Base-by-base conservation (phyloP, 2,888 invertebrate genomes). In the Drosophila sordidula region DNA sequence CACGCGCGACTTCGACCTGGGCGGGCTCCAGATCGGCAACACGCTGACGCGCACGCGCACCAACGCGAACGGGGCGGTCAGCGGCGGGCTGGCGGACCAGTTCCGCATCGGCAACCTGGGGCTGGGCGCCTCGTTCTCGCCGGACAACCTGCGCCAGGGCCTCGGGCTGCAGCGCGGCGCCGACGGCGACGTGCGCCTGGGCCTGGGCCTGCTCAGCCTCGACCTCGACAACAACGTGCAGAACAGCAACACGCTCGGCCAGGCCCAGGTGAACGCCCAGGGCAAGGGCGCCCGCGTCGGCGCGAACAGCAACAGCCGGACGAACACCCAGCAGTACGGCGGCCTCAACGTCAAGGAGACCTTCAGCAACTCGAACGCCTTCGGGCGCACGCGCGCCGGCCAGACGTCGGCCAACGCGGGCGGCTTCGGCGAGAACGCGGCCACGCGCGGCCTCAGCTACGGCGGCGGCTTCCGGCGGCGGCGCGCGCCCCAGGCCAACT, bases 61-160 rank as follows among this genome's bases (percentile, higher is more conserved):
- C 4, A 70, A 83, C 8, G 84, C 86, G 4, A 90, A 91, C 61
- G 91, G 91, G 0, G 81, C 76, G 9, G 78, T 88, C 0, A 85
- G 90, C 0, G 84, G 77, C 3, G 70, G 91, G 9, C 3, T 90
- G 8, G 66, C 81, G 0, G 75, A 91, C 69, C 89, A 90, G 42
- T 75, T 92, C 32, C 88, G 91, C 46, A 51, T 92, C 12, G 92
- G 91, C 2, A 76, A 89, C 0, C 3, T 91, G 0, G 91, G 87
- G 0, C 41, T 92, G 6, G 91, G 90, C 0, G 85, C 90, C 3
- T 91, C 92, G 1, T 51, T 91, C 1, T 90, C 91, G n/a, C 81
- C 75, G 2, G 77, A 89, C 36, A 91, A 92, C 57, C 38, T 90
- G 0, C 76, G 78, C 1, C 88, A 89, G 26, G 90, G 90, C 4